Evolutionary conservation across 1,140 invertebrate genomes (phyloP), one percentile per base, ranked within the genome.

Genomic region (Heterodera schachtii): DNA sequence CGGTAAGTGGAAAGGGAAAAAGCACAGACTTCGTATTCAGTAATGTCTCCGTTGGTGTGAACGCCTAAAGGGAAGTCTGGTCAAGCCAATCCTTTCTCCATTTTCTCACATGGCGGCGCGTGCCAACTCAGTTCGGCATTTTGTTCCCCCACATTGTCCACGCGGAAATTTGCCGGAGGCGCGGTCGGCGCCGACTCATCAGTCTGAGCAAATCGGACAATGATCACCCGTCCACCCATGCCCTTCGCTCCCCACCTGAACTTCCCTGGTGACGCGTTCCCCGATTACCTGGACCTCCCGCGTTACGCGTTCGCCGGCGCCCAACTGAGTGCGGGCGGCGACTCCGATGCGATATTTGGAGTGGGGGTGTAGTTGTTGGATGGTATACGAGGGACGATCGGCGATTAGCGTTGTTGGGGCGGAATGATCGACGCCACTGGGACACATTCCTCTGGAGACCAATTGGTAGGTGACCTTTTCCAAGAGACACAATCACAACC

Each of bases 341-440:
- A 89, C 88, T 16, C 89, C 88, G 69, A 89, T 87, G 60, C 88
- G 78, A 75, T 89, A 89, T 66, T 84, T 85, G n/a, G 88, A 89
- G 71, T 89, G 88, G 47, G 88, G 88, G n/a, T 89, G 82, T 2
- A 89, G 80, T 49, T 89, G 88, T 69, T 75, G 80, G 46, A 89
- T 73, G 9, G 85, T 89, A 75, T 86, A 89, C 9, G 80, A 77
- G 21, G 88, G 82, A 52, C 84, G 73, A 16, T 84, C 78, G 67
- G 84, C 85, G 31, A 84, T 75, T n/a, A 87, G 21, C n/a, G 85
- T 86, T 47, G 82, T 77, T 11, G 75, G 31, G 78, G 31, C 31
- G 31, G 81, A 49, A 81, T 87, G 41, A 71, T 81, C 78, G 57
- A 84, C 44, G 41, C 46, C 80, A 60, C 90, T 87, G 8, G 90